Evolutionary conservation across 2,113 vertebrate species (phyloP), one percentile per base, ranked within the genome.

Genomic region (Callospermophilus lateralis): DNA sequence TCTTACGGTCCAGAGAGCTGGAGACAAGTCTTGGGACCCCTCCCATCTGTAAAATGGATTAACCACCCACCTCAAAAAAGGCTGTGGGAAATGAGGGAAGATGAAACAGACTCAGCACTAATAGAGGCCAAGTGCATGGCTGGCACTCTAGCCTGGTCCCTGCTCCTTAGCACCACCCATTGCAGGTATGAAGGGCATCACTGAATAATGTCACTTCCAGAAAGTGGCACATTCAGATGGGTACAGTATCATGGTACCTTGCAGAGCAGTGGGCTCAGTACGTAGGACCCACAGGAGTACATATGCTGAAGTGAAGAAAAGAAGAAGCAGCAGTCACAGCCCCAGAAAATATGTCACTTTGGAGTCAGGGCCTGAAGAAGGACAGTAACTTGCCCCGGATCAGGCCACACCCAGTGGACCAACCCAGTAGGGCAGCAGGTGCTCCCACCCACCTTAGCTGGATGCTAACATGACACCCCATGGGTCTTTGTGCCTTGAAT

Each of bases 141-240:
- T 32, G 45, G n/a, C 3, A 15, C 37, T 28, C 39, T 11, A 8
- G 6, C 28, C 17, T 8, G 11, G 55, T 8, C 34, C 58, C 13
- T 37, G 39, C 42, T 76, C 20, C 70, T 65, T 28, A 8, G 7
- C 4, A 13, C 26, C 15, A 67, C 13, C 53, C 3, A 32, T 37
- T 48, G 0, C 17, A 76, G 16, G 37, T 16, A 22, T 1, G 4
- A 13, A 8, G 51, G 37, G 26, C 8, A 32, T 72, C 19, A 72
- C 1, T 39, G 13, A 16, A 5, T 74, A 19, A 20, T 1, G 37
- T 8, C 45, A 77, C 42, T 65, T 91, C 42, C 45, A 84, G 30
- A 34, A 0, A 32, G 32, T 1, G 0, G 6, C 55, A 28, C 3
- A 8, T 17, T 3, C 42, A 51, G 55, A 83, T 30, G 53, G 3